Base-by-base conservation (phyloP, 2,888 invertebrate species). In the Megaustenia siamemsis region DNA sequence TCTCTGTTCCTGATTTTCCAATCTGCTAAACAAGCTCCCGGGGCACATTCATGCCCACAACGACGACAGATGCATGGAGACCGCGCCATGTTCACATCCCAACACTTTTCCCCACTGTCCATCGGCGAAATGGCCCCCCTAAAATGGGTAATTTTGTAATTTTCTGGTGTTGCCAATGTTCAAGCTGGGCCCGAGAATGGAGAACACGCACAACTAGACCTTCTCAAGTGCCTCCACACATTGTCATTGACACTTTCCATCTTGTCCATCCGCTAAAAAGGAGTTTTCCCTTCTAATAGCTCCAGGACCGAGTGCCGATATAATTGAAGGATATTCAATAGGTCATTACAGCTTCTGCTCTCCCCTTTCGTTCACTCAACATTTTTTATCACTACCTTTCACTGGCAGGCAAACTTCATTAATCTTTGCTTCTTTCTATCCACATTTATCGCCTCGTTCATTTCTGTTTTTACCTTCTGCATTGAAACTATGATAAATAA, bases 61-160 rank as follows among this genome's bases (percentile, higher is more conserved):
- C 45, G 18, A 24, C 24, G 79, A 68, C 68, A 66, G n/a, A 43
- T 15, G 32, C 49, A n/a, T 40, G 40, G 21, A 79, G 38, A 68
- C 77, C 28, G 71, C 81, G 69, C 71, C 53, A 71, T 53, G 71
- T 40, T 69, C 53, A 32, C 56, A 12, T 69, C 56, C 32, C 35
- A 56, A 56, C 35, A 40, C 53, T 53, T 49, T 32, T 21, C 5
- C 40, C 35, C 12, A 6, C 45, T n/a, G 45, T 43, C 79, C 80
- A 80, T 12, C 35, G 32, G 40, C 53, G 38, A 81, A 80, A 81
- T 71, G 68, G 81, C 79, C 81, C 71, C 21, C 43, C 68, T 66
- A 68, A 81, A 81, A 81, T 71, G 69, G 81, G 81, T 81, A 53
- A 81, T 81, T 81, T 81, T 81, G 81, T 71, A 49, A 81, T 81